A percentile compares a stretch with the other conserved stretches of the same genome.
These are phyloP conservation scores for Eurypyga helias DNA, from an alignment of 2,113 vertebrate species.

Conservation along the genomic window DNA sequence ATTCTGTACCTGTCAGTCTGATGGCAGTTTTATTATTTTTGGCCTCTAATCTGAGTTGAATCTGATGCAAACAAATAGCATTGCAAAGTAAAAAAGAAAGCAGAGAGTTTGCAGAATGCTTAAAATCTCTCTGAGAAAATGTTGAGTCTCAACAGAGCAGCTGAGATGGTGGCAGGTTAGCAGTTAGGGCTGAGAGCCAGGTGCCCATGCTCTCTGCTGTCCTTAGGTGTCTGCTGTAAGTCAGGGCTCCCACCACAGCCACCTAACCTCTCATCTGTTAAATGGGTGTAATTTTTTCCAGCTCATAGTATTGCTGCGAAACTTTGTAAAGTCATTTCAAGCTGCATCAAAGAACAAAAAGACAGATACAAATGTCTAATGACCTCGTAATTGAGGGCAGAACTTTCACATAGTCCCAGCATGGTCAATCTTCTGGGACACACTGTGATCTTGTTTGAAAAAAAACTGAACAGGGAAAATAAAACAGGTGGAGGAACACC, in stretches of 20 bases:
- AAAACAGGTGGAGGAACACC: not conserved
- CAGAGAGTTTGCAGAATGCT: not conserved
- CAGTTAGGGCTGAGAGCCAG: not conserved
- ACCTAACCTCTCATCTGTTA: not conserved
- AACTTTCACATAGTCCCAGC: not conserved
- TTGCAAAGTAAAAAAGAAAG: not conserved
- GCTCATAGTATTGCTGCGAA: not conserved
- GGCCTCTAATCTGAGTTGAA: not conserved
- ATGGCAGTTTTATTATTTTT: not conserved
- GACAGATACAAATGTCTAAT: not conserved
- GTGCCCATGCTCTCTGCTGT: not conserved
- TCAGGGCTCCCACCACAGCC: not conserved
- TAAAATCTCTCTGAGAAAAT: not conserved
- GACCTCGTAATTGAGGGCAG: not conserved
- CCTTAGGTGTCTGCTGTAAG: not conserved
- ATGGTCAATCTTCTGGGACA: not conserved
- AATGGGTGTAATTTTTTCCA: not conserved
- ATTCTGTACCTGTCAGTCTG: not conserved
- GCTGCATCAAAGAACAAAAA: not conserved
- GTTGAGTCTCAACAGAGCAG: not conserved
- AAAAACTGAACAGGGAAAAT: not conserved
- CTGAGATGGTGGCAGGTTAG: not conserved
- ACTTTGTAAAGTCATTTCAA: not conserved
- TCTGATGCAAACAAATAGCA: not conserved
- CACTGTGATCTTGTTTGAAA: not conserved